Conservation (phyloP, 2,888 invertebrate genomes). For the Drosophila infuscata region DNA sequence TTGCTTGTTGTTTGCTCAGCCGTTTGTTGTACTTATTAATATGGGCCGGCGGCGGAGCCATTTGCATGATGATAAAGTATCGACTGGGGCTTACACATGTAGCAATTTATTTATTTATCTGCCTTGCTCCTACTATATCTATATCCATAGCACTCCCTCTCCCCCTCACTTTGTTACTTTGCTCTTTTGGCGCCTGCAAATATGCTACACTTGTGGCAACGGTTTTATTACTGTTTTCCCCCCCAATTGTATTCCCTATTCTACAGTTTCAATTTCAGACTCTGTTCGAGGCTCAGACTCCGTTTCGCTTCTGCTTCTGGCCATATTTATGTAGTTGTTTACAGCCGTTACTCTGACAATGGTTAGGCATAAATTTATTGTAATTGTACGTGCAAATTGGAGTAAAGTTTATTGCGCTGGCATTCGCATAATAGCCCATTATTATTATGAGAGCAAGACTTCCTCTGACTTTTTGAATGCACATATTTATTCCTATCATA, state of each 20-base stretch:
- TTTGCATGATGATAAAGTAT: conserved; percentile 77
- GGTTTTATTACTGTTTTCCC: conserved; percentile 54
- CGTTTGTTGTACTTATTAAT: conserved; percentile 62
- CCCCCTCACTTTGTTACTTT: not conserved
- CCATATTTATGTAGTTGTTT: conserved; percentile 75
- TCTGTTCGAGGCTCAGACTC: not conserved
- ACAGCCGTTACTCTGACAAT: conserved; percentile 48
- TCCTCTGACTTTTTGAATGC: not conserved
- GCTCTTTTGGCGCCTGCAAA: conserved; percentile 48
- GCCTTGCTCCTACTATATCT: not conserved
- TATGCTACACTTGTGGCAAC: conserved; percentile 54
- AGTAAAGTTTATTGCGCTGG: conserved; percentile 54
- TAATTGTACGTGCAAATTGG: conserved; percentile 74
- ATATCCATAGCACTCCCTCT: not conserved
- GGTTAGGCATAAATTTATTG: conserved; percentile 68
- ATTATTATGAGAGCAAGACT: conserved; percentile 24
- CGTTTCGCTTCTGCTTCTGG: not conserved
- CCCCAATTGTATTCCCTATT: conserved; percentile 11
- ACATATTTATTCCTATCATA: conserved; percentile 3
- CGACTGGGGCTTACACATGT: conserved; percentile 69
- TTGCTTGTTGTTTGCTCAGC: conserved; percentile 37
- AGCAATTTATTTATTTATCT: conserved; percentile 51
- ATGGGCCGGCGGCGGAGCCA: conserved; percentile 41
- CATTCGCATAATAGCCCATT: conserved; percentile 33
- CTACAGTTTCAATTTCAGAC: conserved; percentile 9